phyloP scores from a whole-genome alignment of 2,888 invertebrate species.

The Tenodera sinensis region DNA sequence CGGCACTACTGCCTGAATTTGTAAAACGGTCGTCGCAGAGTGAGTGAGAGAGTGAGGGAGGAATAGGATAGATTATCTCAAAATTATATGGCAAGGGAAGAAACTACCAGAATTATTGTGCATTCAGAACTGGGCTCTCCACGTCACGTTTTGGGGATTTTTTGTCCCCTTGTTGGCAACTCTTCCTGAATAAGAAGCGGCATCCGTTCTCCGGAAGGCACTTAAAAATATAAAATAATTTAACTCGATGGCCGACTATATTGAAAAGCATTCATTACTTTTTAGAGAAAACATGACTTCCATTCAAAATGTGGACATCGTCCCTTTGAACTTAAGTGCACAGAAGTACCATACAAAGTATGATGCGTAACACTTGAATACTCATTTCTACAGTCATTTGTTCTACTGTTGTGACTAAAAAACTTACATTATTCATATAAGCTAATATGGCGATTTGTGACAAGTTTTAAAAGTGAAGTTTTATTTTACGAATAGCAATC shows the following conservation, averaged over 20 bases:
- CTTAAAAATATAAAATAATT: not conserved
- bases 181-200: not conserved
- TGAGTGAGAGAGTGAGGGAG: not conserved
- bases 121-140: not conserved
- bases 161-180: not conserved
- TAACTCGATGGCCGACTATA: not conserved
- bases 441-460: no score
- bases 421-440: no score
- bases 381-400: no score
- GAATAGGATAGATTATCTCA: not conserved
- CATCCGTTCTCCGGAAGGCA: not conserved
- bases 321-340: no score
- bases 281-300: not conserved
- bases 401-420: no score
- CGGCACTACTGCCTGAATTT: not conserved
- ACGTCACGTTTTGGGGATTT: not conserved
- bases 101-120: not conserved
- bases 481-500: no score
- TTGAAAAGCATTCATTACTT: not conserved
- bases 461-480: no score
- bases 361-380: no score
- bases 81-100: not conserved
- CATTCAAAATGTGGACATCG: no score
- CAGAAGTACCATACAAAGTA: no score
- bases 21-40: not conserved